Percentiles rank a stretch among this genome's conserved stretches.
phyloP scores from a whole-genome alignment of 1,140 invertebrate species.

The Sminthurides bifidus region DNA sequence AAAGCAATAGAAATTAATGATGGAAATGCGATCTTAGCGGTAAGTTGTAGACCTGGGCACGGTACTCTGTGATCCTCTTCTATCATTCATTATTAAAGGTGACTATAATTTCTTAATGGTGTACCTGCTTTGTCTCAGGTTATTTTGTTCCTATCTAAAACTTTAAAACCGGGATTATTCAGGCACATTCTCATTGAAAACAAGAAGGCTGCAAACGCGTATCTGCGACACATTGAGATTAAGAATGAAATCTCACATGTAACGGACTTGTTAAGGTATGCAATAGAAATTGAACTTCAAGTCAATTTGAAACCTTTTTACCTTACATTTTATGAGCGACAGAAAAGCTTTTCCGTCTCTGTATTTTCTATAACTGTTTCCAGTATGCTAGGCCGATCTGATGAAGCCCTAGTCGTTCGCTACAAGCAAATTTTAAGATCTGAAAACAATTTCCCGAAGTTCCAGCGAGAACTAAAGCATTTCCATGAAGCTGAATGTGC shows the following conservation, averaged over 20 bases:
- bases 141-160: conserved; percentile 42
- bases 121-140: conserved; percentile 35
- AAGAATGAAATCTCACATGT: conserved; percentile 41
- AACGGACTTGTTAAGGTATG: conserved; percentile 43
- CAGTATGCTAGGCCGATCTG: conserved; percentile 41
- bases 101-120: conserved; percentile 3
- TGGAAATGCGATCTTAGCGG: conserved; percentile 44
- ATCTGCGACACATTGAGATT: conserved; percentile 42
- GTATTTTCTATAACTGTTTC: conserved; percentile 22
- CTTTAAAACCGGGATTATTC: conserved; percentile 41
- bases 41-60: conserved; percentile 33
- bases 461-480: conserved; percentile 24
- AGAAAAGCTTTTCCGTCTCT: neutral
- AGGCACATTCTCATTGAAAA: conserved; percentile 40
- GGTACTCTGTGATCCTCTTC: neutral
- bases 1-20: conserved; percentile 41
- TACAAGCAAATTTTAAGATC: conserved; percentile 27
- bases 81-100: neutral
- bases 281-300: conserved; percentile 10
- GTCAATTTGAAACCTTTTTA: neutral
- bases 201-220: conserved; percentile 40
- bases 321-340: neutral
- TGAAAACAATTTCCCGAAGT: conserved; percentile 24
- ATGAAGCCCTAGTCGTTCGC: conserved; percentile 35
- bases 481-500: conserved; percentile 24